Evolutionary conservation across 1,140 invertebrate genomes (phyloP).

Genomic region (Wasmannia auropunctata): DNA sequence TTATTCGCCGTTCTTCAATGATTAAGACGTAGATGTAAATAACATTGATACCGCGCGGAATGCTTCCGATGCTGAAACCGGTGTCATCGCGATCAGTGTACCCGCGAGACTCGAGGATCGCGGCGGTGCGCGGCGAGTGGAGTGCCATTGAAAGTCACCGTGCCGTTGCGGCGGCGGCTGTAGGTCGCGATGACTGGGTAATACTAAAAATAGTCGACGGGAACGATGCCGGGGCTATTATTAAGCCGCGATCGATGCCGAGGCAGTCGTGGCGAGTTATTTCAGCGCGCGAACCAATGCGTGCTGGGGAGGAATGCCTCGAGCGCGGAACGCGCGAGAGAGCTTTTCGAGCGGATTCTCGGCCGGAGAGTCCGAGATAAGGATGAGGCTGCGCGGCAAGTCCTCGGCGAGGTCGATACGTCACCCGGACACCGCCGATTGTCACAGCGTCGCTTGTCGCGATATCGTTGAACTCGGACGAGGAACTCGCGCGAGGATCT

Average conservation of each 20-base stretch:
- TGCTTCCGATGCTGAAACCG: neutral
- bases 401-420: neutral
- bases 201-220: conserved; percentile 72
- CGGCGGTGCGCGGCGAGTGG: neutral
- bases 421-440: neutral
- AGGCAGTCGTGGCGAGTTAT: conserved; percentile 67
- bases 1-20: neutral
- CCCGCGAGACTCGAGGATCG: neutral
- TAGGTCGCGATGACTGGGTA: conserved; percentile 75
- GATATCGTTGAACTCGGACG: neutral
- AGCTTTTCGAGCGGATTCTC: conserved; percentile 33
- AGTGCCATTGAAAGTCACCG: conserved; percentile 75
- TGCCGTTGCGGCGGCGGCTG: conserved; percentile 59
- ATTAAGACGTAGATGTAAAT: neutral
- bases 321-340: neutral
- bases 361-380: conserved; percentile 40
- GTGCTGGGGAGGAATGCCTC: neutral
- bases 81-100: neutral
- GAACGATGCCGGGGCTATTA: conserved; percentile 73
- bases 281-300: conserved; percentile 51
- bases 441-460: conserved; percentile 1
- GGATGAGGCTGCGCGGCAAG: conserved; percentile 3
- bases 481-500: neutral
- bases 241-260: conserved; percentile 73
- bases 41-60: no score